A percentile compares a stretch with the other conserved stretches of the same genome.
These are phyloP conservation scores for Drosophila flavopinicola DNA, from an alignment of 2,888 invertebrate species.

Conservation along the genomic window DNA sequence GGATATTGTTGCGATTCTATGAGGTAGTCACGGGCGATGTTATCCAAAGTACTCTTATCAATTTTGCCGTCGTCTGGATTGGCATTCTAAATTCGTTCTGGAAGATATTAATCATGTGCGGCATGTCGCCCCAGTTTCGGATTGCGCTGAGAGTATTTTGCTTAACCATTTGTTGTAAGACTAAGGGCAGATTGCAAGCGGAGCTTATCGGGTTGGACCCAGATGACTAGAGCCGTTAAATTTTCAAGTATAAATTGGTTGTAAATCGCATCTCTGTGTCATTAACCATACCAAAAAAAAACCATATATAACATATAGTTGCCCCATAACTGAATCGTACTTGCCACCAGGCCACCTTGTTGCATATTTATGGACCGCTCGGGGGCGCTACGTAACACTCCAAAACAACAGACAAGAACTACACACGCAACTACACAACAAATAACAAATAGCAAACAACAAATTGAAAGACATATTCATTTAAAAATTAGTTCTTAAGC, in stretches of 20 bases:
- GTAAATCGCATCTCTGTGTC: constrained; percentile 41
- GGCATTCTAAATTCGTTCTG: constrained; percentile 97
- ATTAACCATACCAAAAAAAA: too few species aligned
- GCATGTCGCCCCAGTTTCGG: constrained; percentile 96
- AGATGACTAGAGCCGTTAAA: constrained; percentile 89
- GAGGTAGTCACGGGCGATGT: constrained; percentile 88
- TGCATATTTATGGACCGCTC: constrained; percentile 71
- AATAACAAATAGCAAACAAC: constrained; percentile 8
- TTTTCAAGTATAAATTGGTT: constrained; percentile 78
- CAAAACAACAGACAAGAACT: constrained; percentile 18
- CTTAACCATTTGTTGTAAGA: constrained; percentile 94
- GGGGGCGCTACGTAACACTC: constrained; percentile 46
- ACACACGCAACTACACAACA: not conserved
- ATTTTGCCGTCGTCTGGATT: constrained; percentile 97
- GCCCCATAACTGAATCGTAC: constrained; percentile 52
- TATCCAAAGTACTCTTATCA: constrained; percentile 91
- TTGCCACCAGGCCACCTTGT: constrained; percentile 69
- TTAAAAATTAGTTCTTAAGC: constrained; percentile 54
- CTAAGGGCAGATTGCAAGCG: constrained; percentile 92
- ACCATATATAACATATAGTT: constrained; percentile 31
- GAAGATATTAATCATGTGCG: constrained; percentile 95
- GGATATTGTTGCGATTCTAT: constrained; percentile 92
- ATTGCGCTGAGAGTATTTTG: constrained; percentile 94
- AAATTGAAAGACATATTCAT: constrained; percentile 75
- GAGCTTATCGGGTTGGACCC: constrained; percentile 94